These are phyloP conservation scores for Calameuta idolon DNA, from an alignment of 2,888 invertebrate species.

Conservation along the genomic window DNA sequence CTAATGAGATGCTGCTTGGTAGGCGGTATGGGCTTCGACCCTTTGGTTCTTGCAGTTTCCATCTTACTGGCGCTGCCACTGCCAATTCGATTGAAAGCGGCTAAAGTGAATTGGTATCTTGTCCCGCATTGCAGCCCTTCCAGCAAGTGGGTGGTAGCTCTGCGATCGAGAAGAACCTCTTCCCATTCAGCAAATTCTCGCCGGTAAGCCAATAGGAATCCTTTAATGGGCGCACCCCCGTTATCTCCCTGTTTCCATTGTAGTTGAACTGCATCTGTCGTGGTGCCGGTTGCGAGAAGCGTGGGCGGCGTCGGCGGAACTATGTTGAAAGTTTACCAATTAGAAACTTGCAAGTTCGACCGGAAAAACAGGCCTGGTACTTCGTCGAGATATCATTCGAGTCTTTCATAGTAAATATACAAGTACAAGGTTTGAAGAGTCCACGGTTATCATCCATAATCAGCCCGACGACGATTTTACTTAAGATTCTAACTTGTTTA, in stretches of 20 bases:
- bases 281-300: slow-evolving; percentile 68
- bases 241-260: slow-evolving; percentile 71
- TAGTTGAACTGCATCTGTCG: slow-evolving; percentile 69
- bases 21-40: slow-evolving; percentile 61
- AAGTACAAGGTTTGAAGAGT: not conserved
- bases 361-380: not conserved
- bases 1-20: slow-evolving; percentile 61
- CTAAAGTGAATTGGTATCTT: slow-evolving; percentile 64
- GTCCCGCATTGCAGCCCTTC: slow-evolving; percentile 64
- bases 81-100: slow-evolving; percentile 66
- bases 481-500: no score
- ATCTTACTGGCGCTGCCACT: slow-evolving; percentile 65
- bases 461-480: not conserved
- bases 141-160: slow-evolving; percentile 62
- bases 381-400: not conserved
- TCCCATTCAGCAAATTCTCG: slow-evolving; percentile 71
- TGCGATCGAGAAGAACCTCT: slow-evolving; percentile 69
- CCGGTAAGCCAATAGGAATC: slow-evolving; percentile 70
- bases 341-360: slow-evolving; percentile 31
- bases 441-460: not conserved
- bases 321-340: slow-evolving; percentile 60
- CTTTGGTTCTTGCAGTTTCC: slow-evolving; percentile 64
- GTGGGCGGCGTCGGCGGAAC: slow-evolving; percentile 73
- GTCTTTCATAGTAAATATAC: not conserved
- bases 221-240: slow-evolving; percentile 70